A percentile compares a stretch with the other conserved stretches of the same genome.
These are phyloP conservation scores for Halyomorpha halys DNA, from an alignment of 1,140 invertebrate genomes.

Conservation along the genomic window DNA sequence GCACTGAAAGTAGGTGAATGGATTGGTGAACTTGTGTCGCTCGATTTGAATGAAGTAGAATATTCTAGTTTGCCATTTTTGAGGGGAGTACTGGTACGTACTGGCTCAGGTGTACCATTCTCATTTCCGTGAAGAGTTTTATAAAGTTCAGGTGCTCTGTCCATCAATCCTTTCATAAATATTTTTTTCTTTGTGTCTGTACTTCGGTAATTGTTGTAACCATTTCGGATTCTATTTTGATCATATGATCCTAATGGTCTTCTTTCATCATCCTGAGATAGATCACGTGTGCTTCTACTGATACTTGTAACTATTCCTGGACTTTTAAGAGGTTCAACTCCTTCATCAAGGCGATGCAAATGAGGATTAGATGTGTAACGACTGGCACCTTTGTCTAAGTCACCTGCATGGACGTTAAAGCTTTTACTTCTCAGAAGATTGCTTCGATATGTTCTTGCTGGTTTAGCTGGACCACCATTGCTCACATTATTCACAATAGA, in stretches of 20 bases:
- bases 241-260: conserved; percentile 32
- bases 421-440: conserved; percentile 67
- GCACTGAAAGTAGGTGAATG: conserved; percentile 25
- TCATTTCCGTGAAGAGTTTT: conserved; percentile 49
- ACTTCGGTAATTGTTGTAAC: conserved; percentile 34
- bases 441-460: conserved; percentile 61
- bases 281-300: conserved; percentile 64
- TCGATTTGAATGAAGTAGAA: conserved; percentile 32
- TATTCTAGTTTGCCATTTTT: conserved; percentile 32
- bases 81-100: conserved; percentile 29
- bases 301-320: conserved; percentile 74
- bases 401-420: conserved; percentile 60
- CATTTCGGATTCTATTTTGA: conserved; percentile 35
- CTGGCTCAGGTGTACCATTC: conserved; percentile 14
- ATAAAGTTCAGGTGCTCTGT: conserved; percentile 63
- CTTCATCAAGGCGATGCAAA: conserved; percentile 53
- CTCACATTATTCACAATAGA: conserved; percentile 56
- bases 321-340: conserved; percentile 62
- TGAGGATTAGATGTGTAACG: conserved; percentile 67
- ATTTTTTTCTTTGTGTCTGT: conserved; percentile 50
- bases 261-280: conserved; percentile 36
- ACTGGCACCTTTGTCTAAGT: conserved; percentile 29
- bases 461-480: conserved; percentile 53
- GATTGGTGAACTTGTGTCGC: conserved; percentile 29
- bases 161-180: conserved; percentile 57